Evolutionary conservation across 2,797 vertebrate genomes (phyloP).

Genomic region (Malurus leucopterus): DNA sequence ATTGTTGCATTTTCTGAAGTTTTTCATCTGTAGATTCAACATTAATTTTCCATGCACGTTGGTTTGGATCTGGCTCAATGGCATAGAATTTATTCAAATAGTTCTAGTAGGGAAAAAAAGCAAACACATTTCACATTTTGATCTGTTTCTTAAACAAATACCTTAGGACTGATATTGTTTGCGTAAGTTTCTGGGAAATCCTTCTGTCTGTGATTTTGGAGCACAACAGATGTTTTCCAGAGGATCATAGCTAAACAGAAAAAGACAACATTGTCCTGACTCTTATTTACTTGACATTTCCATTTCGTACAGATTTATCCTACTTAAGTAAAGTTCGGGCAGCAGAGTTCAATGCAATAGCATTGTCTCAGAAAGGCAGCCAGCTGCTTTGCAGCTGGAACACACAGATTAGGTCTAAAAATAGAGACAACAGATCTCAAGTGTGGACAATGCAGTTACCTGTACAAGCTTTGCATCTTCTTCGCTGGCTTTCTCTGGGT

Average conservation of each 20-base stretch:
- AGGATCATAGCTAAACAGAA: not conserved
- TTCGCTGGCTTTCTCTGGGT: not conserved
- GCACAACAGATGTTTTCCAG: not conserved
- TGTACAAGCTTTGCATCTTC: conserved; percentile 44
- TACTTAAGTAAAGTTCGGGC: not conserved
- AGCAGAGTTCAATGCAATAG: not conserved
- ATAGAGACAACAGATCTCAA: not conserved
- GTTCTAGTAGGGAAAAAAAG: conserved; percentile 63
- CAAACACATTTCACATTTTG: not conserved
- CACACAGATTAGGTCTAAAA: not conserved
- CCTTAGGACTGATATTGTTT: not conserved
- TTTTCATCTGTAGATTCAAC: conserved; percentile 57
- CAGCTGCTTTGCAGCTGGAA: not conserved
- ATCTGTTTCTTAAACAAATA: not conserved
- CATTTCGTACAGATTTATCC: not conserved
- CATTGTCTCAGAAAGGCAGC: not conserved
- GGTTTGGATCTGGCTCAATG: conserved; percentile 62
- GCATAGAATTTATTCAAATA: conserved; percentile 85
- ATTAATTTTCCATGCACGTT: conserved; percentile 55
- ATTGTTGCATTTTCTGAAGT: conserved; percentile 87
- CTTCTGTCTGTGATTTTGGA: not conserved
- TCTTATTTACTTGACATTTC: not conserved
- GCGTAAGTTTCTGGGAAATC: not conserved
- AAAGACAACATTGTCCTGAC: not conserved
- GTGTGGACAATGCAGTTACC: conserved; percentile 42